Evolutionary conservation across 2,888 invertebrate species (phyloP), one percentile per base, ranked within the genome.

Genomic region (Acanthosepion esculentum): DNA sequence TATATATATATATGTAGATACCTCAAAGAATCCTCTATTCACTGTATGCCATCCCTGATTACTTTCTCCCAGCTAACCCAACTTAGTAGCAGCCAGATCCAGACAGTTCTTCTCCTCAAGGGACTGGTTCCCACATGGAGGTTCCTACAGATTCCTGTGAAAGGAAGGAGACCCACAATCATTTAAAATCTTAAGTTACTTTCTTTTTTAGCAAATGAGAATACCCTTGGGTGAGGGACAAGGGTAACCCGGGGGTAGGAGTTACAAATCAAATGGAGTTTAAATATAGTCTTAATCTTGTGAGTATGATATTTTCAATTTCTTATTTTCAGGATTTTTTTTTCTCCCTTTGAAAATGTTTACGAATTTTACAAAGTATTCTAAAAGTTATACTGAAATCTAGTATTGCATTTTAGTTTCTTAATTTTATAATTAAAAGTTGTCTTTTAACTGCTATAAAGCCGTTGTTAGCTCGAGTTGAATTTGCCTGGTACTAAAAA

Each of bases 161-260:
- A 78, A 78, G 78, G 78, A 78, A 78, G 15, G n/a, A 33, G 78
- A 78, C n/a, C 78, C n/a, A 78, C 5, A 33, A 15, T 33, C 78
- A 78, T 33, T 78, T 78, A 78, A 78, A 78, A 78, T 78, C 78
- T 78, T 78, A 78, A 78, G 78, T 78, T 78, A 78, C 78, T 78
- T 78, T 78, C 33, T 78, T 78, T 78, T 78, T 78, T n/a, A 33
- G n/a, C 78, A 78, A 78, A 33, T 78, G n/a, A 18, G 8, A 78
- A 78, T 78, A n/a, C n/a, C 78, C 78, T 78, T 12, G 78, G 78
- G 78, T 78, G 78, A 78, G 78, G 78, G n/a, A 78, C 78, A 33
- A 78, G 33, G 78, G n/a, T 78, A n/a, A n/a, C 15, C 78, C 78
- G n/a, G 78, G 78, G 78, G n/a, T 78, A 78, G 78, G n/a, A n/a